A percentile compares a stretch with the other conserved stretches of the same genome.
These are phyloP conservation scores for Sinocyclocheilus rhinocerous DNA, from an alignment of 2,113 vertebrate species.

Conservation along the genomic window DNA sequence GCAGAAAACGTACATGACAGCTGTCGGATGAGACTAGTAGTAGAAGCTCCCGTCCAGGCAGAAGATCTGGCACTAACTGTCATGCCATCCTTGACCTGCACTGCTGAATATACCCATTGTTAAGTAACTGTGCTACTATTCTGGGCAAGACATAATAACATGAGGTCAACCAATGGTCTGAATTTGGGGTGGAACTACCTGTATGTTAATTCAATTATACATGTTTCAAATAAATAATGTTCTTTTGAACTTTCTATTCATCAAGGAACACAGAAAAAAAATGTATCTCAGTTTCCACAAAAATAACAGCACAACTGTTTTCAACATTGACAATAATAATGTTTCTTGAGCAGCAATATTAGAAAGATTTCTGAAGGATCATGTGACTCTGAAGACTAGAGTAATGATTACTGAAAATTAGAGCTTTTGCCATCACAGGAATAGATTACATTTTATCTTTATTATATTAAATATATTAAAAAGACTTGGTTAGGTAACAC, in stretches of 20 bases:
- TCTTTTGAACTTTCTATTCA: too few relatives aligned
- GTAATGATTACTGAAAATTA: neutral
- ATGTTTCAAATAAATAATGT: neutral
- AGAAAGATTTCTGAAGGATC: neutral
- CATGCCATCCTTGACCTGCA: conserved; percentile 2
- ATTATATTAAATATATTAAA: neutral
- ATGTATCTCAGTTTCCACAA: neutral
- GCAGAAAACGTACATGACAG: neutral
- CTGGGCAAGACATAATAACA: neutral
- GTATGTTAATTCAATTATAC: neutral
- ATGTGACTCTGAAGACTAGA: neutral
- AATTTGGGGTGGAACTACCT: neutral
- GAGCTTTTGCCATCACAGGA: neutral
- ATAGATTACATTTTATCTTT: neutral
- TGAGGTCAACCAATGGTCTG: neutral
- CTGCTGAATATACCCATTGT: neutral
- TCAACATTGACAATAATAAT: neutral
- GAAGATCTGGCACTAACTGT: neutral
- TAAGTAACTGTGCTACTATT: neutral
- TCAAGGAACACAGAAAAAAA: too few relatives aligned
- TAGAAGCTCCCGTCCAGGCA: neutral
- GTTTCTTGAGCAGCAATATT: neutral
- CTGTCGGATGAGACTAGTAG: neutral
- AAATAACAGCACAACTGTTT: neutral
- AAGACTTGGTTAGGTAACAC: neutral